Base-by-base conservation (phyloP, 2,797 vertebrate genomes). In the Tauraco hartlaubi region DNA sequence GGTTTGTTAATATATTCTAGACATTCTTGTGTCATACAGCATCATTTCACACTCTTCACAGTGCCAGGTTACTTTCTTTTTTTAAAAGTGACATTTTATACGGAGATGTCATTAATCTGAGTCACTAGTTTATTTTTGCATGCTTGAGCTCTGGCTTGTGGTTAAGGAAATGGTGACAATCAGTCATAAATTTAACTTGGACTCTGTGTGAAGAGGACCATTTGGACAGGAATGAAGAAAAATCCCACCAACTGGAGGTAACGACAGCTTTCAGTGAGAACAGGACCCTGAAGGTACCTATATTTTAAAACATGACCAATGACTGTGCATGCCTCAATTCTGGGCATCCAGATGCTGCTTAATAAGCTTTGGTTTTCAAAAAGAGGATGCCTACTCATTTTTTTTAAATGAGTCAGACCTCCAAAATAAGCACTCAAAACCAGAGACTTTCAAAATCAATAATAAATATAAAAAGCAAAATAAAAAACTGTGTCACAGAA, bases 1-100 rank as follows among this genome's bases (percentile, higher is more conserved):
- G 93, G 78, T 85, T 96, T 96, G 51, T 69, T 91, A 96, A 88
- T 86, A 95, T 96, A 96, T 97, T 96, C 84, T 75, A 93, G 89
- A 92, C 95, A 93, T 94, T 93, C 96, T 96, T 93, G 75, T 85
- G 80, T 91, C 91, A 96, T 95, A 80, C 85, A 95, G 90, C 76
- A 94, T 82, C 87, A 79, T 75, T 95, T 95, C 95, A 96, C 89
- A 88, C 90, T 80, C 49, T 11, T 63, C 66, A 43, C 80, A 76
- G 41, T 78, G 85, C 95, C 88, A 91, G 86, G 91, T 95, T 90
- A 91, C 91, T 81, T 90, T 96, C 95, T 97, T 95, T 95, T 95
- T 96, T 96, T 93, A 92, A 95, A 97, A 92, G 75, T 73, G 92
- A 94, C 93, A 94, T 88, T 88, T 59, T 52, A 90, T 77, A 75